Conservation (phyloP, 2,113 vertebrate genomes). For the Myrmecobius fasciatus region DNA sequence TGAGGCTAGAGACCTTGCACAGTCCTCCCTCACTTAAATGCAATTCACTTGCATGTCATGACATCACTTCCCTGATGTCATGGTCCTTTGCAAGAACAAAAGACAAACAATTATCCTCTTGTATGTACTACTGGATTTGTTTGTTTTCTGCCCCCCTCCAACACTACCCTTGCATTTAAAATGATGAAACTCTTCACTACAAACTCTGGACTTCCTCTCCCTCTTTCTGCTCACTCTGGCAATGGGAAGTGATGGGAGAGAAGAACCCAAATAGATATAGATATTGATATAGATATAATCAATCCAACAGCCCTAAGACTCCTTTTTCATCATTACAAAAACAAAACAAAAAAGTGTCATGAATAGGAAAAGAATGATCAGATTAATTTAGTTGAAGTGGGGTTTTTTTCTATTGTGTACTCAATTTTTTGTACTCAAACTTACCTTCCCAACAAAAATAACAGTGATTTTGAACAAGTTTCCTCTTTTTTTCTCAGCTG, state of each 20-base stretch:
- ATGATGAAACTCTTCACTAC: slow-evolving; percentile 77
- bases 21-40: too few species aligned
- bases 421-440: slow-evolving; percentile 74
- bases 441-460: slow-evolving; percentile 70
- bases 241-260: slow-evolving; percentile 66
- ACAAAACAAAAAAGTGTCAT: slow-evolving; percentile 82
- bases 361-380: slow-evolving; percentile 95
- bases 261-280: slow-evolving; percentile 67
- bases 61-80: too few species aligned
- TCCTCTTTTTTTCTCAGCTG: background rate
- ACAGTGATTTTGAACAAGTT: background rate
- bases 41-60: too few species aligned
- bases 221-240: slow-evolving; percentile 76
- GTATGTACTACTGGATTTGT: slow-evolving; percentile 95
- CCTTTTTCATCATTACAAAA: slow-evolving; percentile 89
- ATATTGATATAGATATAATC: slow-evolving; percentile 60
- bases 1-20: too few species aligned
- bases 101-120: slow-evolving; percentile 80
- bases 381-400: slow-evolving; percentile 88
- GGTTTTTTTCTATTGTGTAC: slow-evolving; percentile 96
- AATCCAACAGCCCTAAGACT: slow-evolving; percentile 76
- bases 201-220: slow-evolving; percentile 59
- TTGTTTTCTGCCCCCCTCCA: background rate
- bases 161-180: slow-evolving; percentile 69
- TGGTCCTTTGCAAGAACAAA: too few species aligned